Evolutionary conservation across 35 echinoderm and acorn worm genomes (phyloP).

Genomic region (Heliocidaris tuberculata): DNA sequence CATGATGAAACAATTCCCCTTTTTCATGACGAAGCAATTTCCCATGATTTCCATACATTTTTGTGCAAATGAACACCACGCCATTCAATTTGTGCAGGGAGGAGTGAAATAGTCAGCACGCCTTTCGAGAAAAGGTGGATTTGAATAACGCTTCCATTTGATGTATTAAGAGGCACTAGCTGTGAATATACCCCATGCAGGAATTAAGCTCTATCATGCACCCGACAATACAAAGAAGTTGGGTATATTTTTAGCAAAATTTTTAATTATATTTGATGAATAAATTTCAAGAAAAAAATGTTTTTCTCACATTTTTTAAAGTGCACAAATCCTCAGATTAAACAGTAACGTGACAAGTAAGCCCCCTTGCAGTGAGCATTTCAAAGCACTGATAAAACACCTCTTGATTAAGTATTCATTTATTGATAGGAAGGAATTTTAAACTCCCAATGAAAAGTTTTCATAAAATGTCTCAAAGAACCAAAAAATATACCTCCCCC

Average conservation of each 20-base stretch:
- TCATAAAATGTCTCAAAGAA: background rate
- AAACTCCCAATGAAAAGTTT: background rate
- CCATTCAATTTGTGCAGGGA: background rate
- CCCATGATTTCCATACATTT: background rate
- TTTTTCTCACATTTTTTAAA: background rate
- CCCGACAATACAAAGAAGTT: background rate
- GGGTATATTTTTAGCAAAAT: background rate
- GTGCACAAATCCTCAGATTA: background rate
- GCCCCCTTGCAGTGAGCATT: background rate
- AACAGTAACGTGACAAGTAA: background rate
- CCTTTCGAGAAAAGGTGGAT: background rate
- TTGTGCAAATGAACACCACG: conserved; percentile 3
- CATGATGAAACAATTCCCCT: conserved; percentile 7
- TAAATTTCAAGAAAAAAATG: background rate
- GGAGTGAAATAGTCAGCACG: conserved; percentile 1
- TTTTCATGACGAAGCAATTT: conserved; percentile 12
- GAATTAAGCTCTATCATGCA: background rate
- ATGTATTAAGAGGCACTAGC: background rate
- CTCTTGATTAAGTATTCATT: background rate
- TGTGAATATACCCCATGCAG: background rate
- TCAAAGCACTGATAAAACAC: background rate
- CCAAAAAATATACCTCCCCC: background rate
- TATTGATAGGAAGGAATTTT: background rate
- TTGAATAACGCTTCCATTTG: background rate
- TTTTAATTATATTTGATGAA: background rate